These are phyloP conservation scores for Clupea harengus DNA, from an alignment of 2,113 vertebrate species.

Conservation along the genomic window DNA sequence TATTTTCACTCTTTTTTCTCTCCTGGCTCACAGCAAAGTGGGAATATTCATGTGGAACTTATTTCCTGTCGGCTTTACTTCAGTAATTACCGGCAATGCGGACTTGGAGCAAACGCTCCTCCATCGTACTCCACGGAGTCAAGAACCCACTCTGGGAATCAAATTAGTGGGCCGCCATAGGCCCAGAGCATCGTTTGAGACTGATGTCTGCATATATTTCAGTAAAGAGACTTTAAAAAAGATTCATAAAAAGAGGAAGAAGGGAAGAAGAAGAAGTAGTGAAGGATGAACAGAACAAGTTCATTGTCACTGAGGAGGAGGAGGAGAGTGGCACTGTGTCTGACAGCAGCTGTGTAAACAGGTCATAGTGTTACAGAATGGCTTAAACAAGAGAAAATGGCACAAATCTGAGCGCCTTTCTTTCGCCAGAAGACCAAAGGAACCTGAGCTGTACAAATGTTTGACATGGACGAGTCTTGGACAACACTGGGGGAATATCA, in stretches of 20 bases:
- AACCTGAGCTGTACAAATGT: constrained; percentile 48
- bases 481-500: background rate
- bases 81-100: constrained; percentile 43
- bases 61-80: constrained; percentile 51
- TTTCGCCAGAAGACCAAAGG: constrained; percentile 17
- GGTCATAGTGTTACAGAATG: background rate
- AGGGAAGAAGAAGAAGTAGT: constrained; percentile 30
- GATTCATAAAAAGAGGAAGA: background rate
- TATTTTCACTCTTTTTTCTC: constrained; percentile 4
- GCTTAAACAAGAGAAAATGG: background rate
- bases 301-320: background rate
- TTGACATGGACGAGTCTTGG: background rate
- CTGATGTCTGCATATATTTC: constrained; percentile 5
- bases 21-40: background rate
- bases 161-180: constrained; percentile 36
- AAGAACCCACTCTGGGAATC: constrained; percentile 44
- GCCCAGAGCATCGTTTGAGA: constrained; percentile 32
- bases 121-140: constrained; percentile 5
- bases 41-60: constrained; percentile 46
- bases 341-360: constrained; percentile 1
- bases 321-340: background rate
- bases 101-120: constrained; percentile 11
- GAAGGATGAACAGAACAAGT: background rate
- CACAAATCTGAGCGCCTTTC: background rate
- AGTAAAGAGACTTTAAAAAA: background rate